These are phyloP conservation scores for Echinarachnius parma DNA, from an alignment of 53 echinoderm and acorn worm genomes.

Conservation along the genomic window DNA sequence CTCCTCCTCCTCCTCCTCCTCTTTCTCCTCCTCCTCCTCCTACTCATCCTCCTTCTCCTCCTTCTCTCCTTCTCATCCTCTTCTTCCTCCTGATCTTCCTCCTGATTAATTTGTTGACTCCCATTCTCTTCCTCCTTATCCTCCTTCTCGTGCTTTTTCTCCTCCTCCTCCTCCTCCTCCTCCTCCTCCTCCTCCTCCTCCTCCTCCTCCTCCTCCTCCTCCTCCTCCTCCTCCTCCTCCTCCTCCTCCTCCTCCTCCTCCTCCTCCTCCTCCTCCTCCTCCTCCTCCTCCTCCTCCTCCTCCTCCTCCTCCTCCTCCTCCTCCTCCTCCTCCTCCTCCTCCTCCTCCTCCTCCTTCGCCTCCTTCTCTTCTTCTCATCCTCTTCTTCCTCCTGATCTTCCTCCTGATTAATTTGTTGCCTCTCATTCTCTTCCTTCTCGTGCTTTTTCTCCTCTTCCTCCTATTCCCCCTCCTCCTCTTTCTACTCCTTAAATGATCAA, in stretches of 20 bases:
- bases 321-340: background rate
- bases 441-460: background rate
- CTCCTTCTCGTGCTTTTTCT: background rate
- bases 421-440: too few relatives aligned
- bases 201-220: too few relatives aligned
- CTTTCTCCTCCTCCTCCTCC: background rate
- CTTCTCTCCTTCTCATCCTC: background rate
- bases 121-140: too few relatives aligned
- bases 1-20: background rate
- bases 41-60: background rate
- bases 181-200: too few relatives aligned
- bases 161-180: background rate
- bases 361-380: background rate
- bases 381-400: background rate
- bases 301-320: background rate
- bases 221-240: background rate
- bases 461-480: background rate
- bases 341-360: too few relatives aligned
- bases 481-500: too few relatives aligned
- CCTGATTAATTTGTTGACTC: background rate
- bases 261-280: background rate
- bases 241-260: background rate
- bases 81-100: background rate
- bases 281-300: background rate
- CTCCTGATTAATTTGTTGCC: background rate